Percentiles rank a stretch among this genome's conserved stretches.
These are phyloP conservation scores for Tetanocera ferruginea DNA, from an alignment of 2,888 invertebrate genomes.

Conservation along the genomic window DNA sequence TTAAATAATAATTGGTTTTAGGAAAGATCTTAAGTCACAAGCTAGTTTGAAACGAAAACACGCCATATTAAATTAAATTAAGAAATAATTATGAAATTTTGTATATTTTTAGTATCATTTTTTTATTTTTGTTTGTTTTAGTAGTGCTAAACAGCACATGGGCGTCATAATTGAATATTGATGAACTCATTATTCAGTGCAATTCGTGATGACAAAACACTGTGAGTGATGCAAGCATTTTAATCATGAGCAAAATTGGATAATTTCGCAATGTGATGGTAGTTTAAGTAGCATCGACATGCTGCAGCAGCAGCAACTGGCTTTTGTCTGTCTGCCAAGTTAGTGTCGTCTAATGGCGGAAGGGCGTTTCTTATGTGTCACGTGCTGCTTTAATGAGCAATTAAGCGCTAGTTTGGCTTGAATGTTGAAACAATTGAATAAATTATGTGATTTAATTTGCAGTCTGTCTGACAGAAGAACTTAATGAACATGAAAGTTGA, in stretches of 20 bases:
- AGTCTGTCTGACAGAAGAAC: no score
- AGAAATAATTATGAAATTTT: no score
- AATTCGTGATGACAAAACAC: conserved; percentile 1
- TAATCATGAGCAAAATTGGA: conserved; percentile 12
- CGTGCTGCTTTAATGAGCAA: conserved; percentile 25
- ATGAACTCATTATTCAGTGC: conserved; percentile 11
- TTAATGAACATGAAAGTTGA: no score
- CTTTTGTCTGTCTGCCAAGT: not conserved
- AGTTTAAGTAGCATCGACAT: not conserved
- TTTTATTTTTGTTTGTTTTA: no score
- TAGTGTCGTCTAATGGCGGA: not conserved
- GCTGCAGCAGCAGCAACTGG: not conserved
- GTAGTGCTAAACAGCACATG: not conserved
- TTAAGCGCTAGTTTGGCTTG: not conserved
- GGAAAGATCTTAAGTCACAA: no score
- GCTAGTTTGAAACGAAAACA: no score
- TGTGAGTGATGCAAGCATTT: conserved; percentile 11
- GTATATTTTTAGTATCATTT: no score
- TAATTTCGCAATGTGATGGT: conserved; percentile 11
- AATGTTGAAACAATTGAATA: not conserved
- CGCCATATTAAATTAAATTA: no score
- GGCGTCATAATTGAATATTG: conserved; percentile 16
- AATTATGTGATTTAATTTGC: not conserved
- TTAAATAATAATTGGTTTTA: no score
- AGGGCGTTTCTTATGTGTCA: conserved; percentile 11